Evolutionary conservation across 1,140 invertebrate genomes (phyloP).

Genomic region (Ostrea edulis): DNA sequence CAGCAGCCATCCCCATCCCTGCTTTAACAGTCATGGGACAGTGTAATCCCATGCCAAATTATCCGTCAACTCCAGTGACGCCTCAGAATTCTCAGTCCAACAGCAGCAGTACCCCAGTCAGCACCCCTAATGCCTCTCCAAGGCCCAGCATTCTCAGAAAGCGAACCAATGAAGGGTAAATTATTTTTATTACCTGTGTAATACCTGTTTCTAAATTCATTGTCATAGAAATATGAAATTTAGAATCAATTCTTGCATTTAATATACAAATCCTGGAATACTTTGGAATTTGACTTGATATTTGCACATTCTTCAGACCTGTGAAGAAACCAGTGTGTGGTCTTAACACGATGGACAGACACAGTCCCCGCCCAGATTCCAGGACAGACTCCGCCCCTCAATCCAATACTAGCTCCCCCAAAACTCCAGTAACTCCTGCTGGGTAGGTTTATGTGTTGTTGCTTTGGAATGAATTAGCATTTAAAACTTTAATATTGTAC

Average conservation of each 20-base stretch:
- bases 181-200: neutral
- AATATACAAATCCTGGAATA: neutral
- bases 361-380: conserved; percentile 68
- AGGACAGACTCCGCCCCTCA: conserved; percentile 62
- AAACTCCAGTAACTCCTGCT: conserved; percentile 69
- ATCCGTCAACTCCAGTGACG: conserved; percentile 35
- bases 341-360: conserved; percentile 63
- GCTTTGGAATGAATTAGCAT: conserved; percentile 63
- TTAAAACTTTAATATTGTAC: too few relatives aligned
- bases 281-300: neutral
- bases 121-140: conserved; percentile 84
- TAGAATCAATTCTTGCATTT: too few relatives aligned
- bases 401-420: conserved; percentile 73
- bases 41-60: conserved; percentile 43
- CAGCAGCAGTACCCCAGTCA: conserved; percentile 50
- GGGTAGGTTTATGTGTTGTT: conserved; percentile 65
- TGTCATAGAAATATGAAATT: too few relatives aligned
- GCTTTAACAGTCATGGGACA: conserved; percentile 47
- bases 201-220: neutral
- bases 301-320: neutral
- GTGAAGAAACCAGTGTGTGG: conserved; percentile 68
- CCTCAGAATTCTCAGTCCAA: conserved; percentile 44
- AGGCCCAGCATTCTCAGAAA: conserved; percentile 86
- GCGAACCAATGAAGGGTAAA: conserved; percentile 83
- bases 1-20: conserved; percentile 51